Conservation (phyloP, 2,797 vertebrate species). For the Triplophysa bombifrons region DNA sequence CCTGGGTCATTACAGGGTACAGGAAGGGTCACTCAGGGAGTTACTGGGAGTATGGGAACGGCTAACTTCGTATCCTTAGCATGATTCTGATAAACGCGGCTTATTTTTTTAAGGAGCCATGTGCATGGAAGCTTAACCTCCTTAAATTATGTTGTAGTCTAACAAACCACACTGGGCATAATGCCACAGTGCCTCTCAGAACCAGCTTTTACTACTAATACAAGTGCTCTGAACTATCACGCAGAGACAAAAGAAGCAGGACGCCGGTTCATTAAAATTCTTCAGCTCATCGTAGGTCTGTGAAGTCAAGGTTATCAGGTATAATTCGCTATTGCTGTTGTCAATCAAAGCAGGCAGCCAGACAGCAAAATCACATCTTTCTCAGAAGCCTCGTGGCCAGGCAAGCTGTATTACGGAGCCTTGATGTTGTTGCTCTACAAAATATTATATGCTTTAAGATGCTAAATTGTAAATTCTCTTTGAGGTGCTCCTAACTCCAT, state of each 20-base stretch:
- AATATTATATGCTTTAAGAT: slow-evolving; percentile 21
- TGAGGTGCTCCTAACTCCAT: slow-evolving; percentile 44
- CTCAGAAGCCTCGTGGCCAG: slow-evolving; percentile 34
- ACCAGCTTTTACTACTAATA: slow-evolving; percentile 39
- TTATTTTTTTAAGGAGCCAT: slow-evolving; percentile 47
- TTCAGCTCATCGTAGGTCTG: slow-evolving; percentile 31
- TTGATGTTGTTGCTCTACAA: slow-evolving; percentile 28
- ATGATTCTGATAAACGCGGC: slow-evolving; percentile 50
- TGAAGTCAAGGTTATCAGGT: slow-evolving; percentile 51
- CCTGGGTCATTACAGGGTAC: slow-evolving; percentile 9
- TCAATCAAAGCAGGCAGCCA: slow-evolving; percentile 49
- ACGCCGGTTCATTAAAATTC: slow-evolving; percentile 55
- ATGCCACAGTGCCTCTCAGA: slow-evolving; percentile 49
- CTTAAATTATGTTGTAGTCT: slow-evolving; percentile 55
- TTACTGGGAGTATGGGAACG: slow-evolving; percentile 52
- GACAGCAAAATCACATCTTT: slow-evolving; percentile 48
- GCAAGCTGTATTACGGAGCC: slow-evolving; percentile 22
- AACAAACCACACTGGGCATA: slow-evolving; percentile 54
- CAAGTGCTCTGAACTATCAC: slow-evolving; percentile 35
- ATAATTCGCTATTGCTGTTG: slow-evolving; percentile 48
- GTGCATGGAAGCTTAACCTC: slow-evolving; percentile 52
- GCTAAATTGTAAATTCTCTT: slow-evolving; percentile 57
- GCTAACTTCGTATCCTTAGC: slow-evolving; percentile 45
- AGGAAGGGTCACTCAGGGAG: slow-evolving; percentile 48
- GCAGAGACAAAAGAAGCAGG: slow-evolving; percentile 35